Evolutionary conservation across 2,888 invertebrate species (phyloP).

Genomic region (Parochlus steinenii): DNA sequence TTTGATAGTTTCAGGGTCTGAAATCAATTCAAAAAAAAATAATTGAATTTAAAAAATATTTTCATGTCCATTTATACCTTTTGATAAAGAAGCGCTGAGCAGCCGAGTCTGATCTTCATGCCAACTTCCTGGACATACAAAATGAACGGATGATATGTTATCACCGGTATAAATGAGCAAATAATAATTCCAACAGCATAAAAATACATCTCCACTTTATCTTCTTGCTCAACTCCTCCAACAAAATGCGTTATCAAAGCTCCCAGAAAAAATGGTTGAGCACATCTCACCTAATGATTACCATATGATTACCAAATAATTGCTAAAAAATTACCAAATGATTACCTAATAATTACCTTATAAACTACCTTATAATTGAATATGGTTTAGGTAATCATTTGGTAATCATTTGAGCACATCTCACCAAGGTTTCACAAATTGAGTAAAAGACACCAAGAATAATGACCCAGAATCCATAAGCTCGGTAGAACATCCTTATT

Average conservation of each 20-base stretch:
- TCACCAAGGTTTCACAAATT: constrained; percentile 23
- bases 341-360: no score
- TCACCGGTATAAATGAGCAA: constrained; percentile 34
- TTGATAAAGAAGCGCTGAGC: constrained; percentile 53
- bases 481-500: constrained; percentile 27
- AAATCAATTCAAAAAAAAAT: constrained; percentile 12
- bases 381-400: no score
- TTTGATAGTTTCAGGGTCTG: constrained; percentile 51
- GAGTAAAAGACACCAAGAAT: constrained; percentile 23
- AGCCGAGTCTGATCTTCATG: constrained; percentile 50
- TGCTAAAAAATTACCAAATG: no score
- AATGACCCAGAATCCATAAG: constrained; percentile 29
- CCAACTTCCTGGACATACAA: constrained; percentile 51
- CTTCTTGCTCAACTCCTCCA: constrained; percentile 29
- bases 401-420: no score
- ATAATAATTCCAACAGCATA: constrained; percentile 48
- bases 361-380: no score
- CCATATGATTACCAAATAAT: no score
- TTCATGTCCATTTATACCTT: constrained; percentile 33
- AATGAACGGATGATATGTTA: constrained; percentile 57
- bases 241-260: constrained; percentile 48
- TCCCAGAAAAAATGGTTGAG: constrained; percentile 47
- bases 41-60: constrained; percentile 17
- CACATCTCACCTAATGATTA: no score
- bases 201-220: constrained; percentile 40